phyloP scores from a whole-genome alignment of 2,888 invertebrate species.

The Ochlodes sylvanus region DNA sequence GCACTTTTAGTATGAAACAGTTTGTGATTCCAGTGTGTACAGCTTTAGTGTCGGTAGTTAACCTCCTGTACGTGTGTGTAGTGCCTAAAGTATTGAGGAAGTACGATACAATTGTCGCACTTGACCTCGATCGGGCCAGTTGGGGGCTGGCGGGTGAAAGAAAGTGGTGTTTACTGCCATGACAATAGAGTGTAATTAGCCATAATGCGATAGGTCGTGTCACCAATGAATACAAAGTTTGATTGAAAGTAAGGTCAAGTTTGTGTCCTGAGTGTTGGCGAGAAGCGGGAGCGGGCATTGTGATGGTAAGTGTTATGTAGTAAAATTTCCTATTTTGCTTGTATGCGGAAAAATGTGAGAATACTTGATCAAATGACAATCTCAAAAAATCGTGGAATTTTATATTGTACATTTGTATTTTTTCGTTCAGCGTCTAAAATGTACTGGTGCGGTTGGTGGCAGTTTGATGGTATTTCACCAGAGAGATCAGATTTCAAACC shows the following conservation, averaged over 20 bases:
- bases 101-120: conserved; percentile 42
- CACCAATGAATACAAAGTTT: conserved; percentile 34
- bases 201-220: conserved; percentile 30
- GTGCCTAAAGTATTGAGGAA: conserved; percentile 38
- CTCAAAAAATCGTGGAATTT: too few species aligned
- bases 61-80: not conserved
- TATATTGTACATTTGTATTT: too few species aligned
- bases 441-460: too few species aligned
- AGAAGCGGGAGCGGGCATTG: conserved; percentile 5
- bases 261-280: not conserved
- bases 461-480: too few species aligned
- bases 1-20: not conserved
- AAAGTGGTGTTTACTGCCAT: conserved; percentile 28
- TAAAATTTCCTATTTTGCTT: too few species aligned
- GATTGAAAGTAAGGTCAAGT: conserved; percentile 42
- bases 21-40: too few species aligned
- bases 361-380: too few species aligned
- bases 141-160: conserved; percentile 18
- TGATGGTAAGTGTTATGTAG: too few species aligned
- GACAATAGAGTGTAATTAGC: conserved; percentile 35
- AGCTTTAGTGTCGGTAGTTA: not conserved
- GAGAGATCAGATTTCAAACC: too few species aligned
- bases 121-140: conserved; percentile 45
- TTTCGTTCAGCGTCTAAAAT: too few species aligned
- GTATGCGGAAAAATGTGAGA: too few species aligned